These are phyloP conservation scores for Agriopis aurantiaria DNA, from an alignment of 2,888 invertebrate species.

Conservation along the genomic window DNA sequence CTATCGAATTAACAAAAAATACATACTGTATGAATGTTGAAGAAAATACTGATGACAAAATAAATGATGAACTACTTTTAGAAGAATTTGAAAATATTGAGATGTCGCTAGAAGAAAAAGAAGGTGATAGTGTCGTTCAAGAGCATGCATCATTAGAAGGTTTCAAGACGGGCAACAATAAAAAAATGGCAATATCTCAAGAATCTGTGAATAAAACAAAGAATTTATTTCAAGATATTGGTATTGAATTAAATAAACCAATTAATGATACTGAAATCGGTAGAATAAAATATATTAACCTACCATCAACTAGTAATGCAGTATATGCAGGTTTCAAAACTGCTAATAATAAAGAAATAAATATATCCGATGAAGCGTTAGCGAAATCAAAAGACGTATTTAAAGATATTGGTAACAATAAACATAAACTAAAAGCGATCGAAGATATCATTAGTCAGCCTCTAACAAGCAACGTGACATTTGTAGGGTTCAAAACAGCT, in stretches of 20 bases:
- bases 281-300: background rate
- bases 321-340: constrained; percentile 55
- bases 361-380: constrained; percentile 58
- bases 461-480: constrained; percentile 27
- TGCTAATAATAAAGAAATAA: constrained; percentile 58
- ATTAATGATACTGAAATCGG: background rate
- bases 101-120: constrained; percentile 52
- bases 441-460: constrained; percentile 21
- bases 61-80: constrained; percentile 45
- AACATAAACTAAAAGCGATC: background rate
- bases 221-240: constrained; percentile 53
- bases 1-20: background rate
- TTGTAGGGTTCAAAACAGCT: constrained; percentile 68
- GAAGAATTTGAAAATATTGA: constrained; percentile 61
- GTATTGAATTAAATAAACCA: constrained; percentile 11
- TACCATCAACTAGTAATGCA: constrained; percentile 10
- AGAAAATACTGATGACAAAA: constrained; percentile 30
- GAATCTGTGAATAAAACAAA: constrained; percentile 50
- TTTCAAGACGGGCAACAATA: constrained; percentile 65
- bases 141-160: constrained; percentile 36
- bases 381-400: constrained; percentile 58
- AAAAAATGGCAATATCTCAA: constrained; percentile 57
- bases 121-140: constrained; percentile 1
- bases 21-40: constrained; percentile 30
- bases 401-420: constrained; percentile 50